A percentile compares a stretch with the other conserved stretches of the same genome.
Evolutionary conservation across 2,888 invertebrate species (phyloP).

Genomic region (Trypoxylon attenuatum): DNA sequence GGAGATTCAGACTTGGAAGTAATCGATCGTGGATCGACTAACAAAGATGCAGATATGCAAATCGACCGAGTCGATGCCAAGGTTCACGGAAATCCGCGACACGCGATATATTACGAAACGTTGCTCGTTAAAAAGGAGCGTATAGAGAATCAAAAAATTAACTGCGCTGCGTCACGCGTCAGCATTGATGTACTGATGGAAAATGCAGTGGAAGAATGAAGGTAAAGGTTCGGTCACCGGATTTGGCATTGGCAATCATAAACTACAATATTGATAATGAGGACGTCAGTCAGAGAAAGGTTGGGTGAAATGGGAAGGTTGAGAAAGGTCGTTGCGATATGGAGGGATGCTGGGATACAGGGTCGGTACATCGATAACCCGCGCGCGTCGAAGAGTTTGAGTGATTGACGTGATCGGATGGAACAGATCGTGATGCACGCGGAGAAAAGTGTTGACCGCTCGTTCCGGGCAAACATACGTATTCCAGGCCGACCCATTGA

Average conservation of each 20-base stretch:
- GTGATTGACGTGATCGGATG: conserved; percentile 65
- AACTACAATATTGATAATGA: conserved; percentile 65
- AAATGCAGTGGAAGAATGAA: too few species aligned
- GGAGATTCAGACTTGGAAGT: neutral
- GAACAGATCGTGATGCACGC: conserved; percentile 59
- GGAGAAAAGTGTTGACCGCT: conserved; percentile 61
- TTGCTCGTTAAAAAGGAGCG: too few species aligned
- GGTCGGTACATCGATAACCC: conserved; percentile 56
- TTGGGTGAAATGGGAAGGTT: conserved; percentile 32
- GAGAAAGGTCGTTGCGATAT: conserved; percentile 17
- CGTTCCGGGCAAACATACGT: conserved; percentile 58
- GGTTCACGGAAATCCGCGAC: conserved; percentile 3
- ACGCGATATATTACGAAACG: conserved; percentile 16
- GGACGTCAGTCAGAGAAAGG: conserved; percentile 44
- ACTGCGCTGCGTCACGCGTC: too few species aligned
- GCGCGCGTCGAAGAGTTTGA: conserved; percentile 61
- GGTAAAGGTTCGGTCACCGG: too few species aligned
- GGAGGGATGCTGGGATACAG: neutral
- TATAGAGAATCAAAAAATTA: too few species aligned
- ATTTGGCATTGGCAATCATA: too few species aligned
- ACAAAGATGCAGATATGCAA: conserved; percentile 24
- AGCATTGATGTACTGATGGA: too few species aligned
- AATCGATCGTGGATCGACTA: neutral
- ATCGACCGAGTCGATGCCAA: conserved; percentile 20
- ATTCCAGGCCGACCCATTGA: conserved; percentile 52